Conservation (phyloP, 1,140 invertebrate species). For the Euglossa dilemma region DNA sequence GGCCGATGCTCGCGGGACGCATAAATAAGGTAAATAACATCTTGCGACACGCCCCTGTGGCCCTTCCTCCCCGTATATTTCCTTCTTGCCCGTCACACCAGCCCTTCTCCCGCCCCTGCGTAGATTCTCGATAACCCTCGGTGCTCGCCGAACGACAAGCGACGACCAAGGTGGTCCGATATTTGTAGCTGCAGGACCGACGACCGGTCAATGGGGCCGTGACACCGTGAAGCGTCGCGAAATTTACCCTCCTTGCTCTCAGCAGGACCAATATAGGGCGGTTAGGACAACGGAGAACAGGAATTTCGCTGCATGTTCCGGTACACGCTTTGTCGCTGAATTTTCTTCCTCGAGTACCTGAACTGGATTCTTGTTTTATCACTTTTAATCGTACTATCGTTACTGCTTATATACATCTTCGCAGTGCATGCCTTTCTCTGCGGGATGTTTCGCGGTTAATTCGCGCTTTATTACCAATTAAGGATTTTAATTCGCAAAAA, state of each 20-base stretch:
- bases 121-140: constrained; percentile 37
- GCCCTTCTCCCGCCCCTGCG: constrained; percentile 3
- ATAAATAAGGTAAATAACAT: constrained; percentile 81
- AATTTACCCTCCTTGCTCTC: background rate
- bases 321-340: no score
- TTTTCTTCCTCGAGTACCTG: no score
- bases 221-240: background rate
- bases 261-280: background rate
- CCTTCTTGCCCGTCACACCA: background rate
- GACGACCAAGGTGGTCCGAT: background rate
- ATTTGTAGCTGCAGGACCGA: background rate
- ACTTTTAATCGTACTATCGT: no score
- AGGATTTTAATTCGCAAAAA: no score
- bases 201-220: background rate
- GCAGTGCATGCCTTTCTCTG: no score
- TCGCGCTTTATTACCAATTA: no score
- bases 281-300: no score
- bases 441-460: no score
- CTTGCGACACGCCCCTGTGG: constrained; percentile 47
- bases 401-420: no score
- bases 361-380: no score
- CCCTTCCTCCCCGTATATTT: background rate
- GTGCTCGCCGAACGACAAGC: constrained; percentile 2
- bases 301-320: no score
- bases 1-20: constrained; percentile 75